Conservation (phyloP, 1,140 invertebrate genomes). For the Sitodiplosis mosellana region DNA sequence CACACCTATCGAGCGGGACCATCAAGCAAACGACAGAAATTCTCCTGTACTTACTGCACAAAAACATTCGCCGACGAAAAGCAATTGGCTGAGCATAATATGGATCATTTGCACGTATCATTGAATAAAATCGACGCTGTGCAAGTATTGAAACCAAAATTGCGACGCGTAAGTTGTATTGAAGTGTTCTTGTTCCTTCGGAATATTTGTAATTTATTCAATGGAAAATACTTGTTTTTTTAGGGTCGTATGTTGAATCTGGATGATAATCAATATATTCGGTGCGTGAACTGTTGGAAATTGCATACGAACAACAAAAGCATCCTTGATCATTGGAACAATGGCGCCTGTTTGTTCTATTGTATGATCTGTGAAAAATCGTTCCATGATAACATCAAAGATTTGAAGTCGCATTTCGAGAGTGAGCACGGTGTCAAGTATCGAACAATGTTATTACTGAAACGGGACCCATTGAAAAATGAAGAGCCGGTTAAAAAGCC, state of each 20-base stretch:
- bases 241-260: constrained; percentile 5
- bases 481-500: too few species aligned
- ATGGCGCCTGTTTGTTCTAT: constrained; percentile 6
- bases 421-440: constrained; percentile 7
- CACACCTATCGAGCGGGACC: too few species aligned
- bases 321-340: constrained; percentile 7
- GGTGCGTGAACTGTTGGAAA: constrained; percentile 8
- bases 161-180: background rate
- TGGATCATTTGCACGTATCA: constrained; percentile 5
- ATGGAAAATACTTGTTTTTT: constrained; percentile 2
- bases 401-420: constrained; percentile 5
- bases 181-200: too few species aligned
- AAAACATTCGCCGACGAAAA: background rate
- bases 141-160: background rate
- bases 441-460: background rate
- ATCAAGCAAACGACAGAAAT: background rate
- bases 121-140: background rate
- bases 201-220: background rate
- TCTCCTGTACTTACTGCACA: background rate
- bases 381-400: constrained; percentile 4
- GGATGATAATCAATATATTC: constrained; percentile 4
- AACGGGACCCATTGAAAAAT: background rate
- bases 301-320: constrained; percentile 2
- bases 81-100: constrained; percentile 6
- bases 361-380: constrained; percentile 8